Evolutionary conservation across 2,113 vertebrate species (phyloP), one percentile per base, ranked within the genome.

Genomic region (Oreocharis arfaki): DNA sequence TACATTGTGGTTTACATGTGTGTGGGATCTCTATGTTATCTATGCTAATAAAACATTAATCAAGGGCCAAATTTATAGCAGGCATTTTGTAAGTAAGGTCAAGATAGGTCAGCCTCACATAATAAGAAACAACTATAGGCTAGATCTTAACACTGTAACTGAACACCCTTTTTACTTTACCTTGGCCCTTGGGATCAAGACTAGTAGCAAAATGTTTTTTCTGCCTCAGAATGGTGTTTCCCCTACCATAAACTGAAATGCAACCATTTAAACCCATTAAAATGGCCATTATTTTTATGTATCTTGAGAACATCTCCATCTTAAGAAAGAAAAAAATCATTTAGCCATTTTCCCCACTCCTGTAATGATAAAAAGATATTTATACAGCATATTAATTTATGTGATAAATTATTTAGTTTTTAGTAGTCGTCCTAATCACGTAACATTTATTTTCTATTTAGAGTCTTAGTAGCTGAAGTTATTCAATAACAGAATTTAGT

Each of bases 51-150:
- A 99, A 98, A 99, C 97, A 98, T 97, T 98, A 97, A 98, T 98
- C 97, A 97, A 93, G 90, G 87, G 92, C 95, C 94, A 98, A 97
- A 97, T 97, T 97, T 97, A 97, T 93, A 97, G 96, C 96, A 98
- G 96, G 93, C 96, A 96, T 95, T 97, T 97, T 96, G 84, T 97
- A 97, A 97, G 97, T 92, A 95, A 98, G 98, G 98, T 98, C 98
- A 98, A 79, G 76, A 91, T 91, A 97, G 98, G 98, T 98, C 98
- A 98, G 96, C 96, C 95, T 97, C 98, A 97, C 97, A 98, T 98
- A 98, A 99, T 98, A 98, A 98, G 98, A 98, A 99, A 99, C 98
- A 98, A 99, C 98, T 98, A 98, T 97, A 98, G 97, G 97, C 94
- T 89, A 98, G 90, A 97, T 97, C 95, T 97, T 91, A 95, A 95